These are phyloP conservation scores for Drosophila greeni DNA, from an alignment of 2,888 invertebrate genomes.

Conservation along the genomic window DNA sequence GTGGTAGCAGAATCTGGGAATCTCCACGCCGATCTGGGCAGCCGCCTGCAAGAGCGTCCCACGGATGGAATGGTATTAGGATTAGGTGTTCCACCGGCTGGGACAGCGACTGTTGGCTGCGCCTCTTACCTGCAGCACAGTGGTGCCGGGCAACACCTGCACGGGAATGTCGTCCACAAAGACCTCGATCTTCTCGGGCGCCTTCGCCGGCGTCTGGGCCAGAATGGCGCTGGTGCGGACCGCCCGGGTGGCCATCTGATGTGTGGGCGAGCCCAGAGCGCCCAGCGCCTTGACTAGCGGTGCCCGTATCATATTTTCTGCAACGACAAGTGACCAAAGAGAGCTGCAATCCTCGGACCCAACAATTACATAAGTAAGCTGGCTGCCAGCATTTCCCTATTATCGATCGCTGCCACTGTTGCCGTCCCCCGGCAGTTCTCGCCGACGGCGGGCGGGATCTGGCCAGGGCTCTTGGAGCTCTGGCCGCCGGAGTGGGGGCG, in stretches of 20 bases:
- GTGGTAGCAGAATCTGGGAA: slow-evolving; percentile 99
- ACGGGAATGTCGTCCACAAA: slow-evolving; percentile 98
- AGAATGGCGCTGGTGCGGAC: slow-evolving; percentile 79
- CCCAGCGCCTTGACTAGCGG: slow-evolving; percentile 84
- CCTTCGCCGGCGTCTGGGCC: slow-evolving; percentile 79
- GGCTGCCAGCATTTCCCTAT: slow-evolving; percentile 30
- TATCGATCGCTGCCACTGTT: background rate
- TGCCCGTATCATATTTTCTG: slow-evolving; percentile 85
- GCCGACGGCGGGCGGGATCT: background rate
- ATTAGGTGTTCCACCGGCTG: background rate
- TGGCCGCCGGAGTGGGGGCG: background rate
- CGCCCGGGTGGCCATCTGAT: slow-evolving; percentile 79
- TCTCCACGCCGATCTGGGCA: slow-evolving; percentile 96
- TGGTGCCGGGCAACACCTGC: slow-evolving; percentile 95
- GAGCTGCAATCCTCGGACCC: slow-evolving; percentile 32
- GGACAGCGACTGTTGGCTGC: too few relatives aligned
- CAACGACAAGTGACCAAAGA: slow-evolving; percentile 41
- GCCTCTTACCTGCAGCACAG: slow-evolving; percentile 90
- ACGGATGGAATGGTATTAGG: background rate
- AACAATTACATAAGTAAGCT: slow-evolving; percentile 70
- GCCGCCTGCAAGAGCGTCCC: slow-evolving; percentile 85
- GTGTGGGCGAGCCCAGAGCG: slow-evolving; percentile 78
- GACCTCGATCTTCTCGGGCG: slow-evolving; percentile 92
- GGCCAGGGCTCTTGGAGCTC: background rate
- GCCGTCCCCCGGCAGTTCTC: background rate